Evolutionary conservation across 2,113 vertebrate species (phyloP).

Genomic region (Cyphomyrus discorhynchus): DNA sequence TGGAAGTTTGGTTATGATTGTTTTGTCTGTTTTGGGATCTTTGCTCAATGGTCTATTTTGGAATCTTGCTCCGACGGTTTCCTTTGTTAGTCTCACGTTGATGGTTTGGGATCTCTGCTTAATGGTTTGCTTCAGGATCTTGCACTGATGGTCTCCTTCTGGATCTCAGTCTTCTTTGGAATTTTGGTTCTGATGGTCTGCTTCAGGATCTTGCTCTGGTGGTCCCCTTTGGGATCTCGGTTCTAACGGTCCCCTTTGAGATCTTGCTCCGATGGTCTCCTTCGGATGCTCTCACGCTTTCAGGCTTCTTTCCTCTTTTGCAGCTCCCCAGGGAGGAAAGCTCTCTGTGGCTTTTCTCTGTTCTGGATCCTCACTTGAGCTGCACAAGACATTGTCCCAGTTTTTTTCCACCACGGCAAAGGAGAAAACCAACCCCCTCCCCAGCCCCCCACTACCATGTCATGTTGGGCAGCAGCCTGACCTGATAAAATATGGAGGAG

Average conservation of each 20-base stretch:
- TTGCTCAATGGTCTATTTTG: not conserved
- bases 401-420: not conserved
- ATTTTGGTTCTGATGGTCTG: not conserved
- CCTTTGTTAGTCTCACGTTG: not conserved
- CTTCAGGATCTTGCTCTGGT: not conserved
- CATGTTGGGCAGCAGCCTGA: not conserved
- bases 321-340: not conserved
- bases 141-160: not conserved
- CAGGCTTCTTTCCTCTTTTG: not conserved
- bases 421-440: not conserved
- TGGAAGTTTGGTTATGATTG: not conserved
- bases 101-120: not conserved
- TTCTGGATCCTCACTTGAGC: not conserved
- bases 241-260: not conserved
- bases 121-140: not conserved
- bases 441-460: not conserved
- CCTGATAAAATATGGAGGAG: conserved; percentile 4
- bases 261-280: not conserved
- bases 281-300: not conserved
- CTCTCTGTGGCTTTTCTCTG: not conserved
- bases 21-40: not conserved
- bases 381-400: conserved; percentile 2
- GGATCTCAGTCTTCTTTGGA: not conserved
- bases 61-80: not conserved
- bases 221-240: not conserved